phyloP scores from a whole-genome alignment of 2,888 invertebrate genomes.

The Ectemnius continuus region DNA sequence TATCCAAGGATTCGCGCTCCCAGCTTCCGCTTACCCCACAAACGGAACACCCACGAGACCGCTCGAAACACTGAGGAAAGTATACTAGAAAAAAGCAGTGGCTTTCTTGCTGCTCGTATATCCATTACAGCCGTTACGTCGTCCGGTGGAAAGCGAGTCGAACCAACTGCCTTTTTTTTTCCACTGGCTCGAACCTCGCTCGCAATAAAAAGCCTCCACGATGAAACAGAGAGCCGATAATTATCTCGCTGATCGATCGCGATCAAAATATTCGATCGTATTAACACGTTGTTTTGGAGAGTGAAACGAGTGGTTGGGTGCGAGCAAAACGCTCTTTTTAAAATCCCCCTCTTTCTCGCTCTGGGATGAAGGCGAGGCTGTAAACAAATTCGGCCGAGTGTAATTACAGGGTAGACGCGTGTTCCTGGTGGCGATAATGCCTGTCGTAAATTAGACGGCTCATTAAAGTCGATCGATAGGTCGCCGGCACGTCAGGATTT shows the following conservation, averaged over 20 bases:
- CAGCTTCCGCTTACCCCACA: too few relatives aligned
- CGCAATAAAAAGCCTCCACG: not conserved
- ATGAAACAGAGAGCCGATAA: constrained; percentile 13
- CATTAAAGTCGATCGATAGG: too few relatives aligned
- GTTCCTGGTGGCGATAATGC: too few relatives aligned
- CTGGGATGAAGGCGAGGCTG: too few relatives aligned
- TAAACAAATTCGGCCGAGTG: too few relatives aligned
- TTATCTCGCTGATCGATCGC: constrained; percentile 37
- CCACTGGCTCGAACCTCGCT: not conserved
- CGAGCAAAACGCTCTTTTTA: too few relatives aligned
- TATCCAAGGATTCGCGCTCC: not conserved
- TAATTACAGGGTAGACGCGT: too few relatives aligned
- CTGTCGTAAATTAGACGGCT: too few relatives aligned
- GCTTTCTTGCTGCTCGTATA: constrained; percentile 19
- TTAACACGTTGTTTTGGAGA: not conserved
- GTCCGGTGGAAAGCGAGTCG: constrained; percentile 54
- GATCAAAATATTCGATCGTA: constrained; percentile 15
- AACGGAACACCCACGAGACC: constrained; percentile 6
- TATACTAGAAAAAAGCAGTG: constrained; percentile 29
- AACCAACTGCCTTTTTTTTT: constrained; percentile 22
- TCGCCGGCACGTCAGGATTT: too few relatives aligned
- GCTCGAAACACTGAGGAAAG: not conserved
- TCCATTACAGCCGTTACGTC: constrained; percentile 27
- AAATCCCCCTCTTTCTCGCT: too few relatives aligned
- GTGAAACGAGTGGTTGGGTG: too few relatives aligned